Base-by-base conservation (phyloP, 2,797 vertebrate species). In the Siniperca undulata region DNA sequence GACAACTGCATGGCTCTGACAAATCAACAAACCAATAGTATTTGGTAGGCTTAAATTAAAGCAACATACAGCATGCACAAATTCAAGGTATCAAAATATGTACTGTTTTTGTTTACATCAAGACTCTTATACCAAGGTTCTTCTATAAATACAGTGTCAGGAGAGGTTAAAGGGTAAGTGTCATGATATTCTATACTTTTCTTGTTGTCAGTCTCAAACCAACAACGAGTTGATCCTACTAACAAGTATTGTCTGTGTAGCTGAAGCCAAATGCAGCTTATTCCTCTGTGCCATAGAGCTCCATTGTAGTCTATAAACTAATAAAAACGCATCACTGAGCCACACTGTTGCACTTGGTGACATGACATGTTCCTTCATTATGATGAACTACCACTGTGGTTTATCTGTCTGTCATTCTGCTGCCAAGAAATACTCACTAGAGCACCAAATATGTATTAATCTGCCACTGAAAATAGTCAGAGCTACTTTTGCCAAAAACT, bases 21-120 rank as follows among this genome's bases (percentile, higher is more conserved):
- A 2, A 52, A 56, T 70, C 40, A 62, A 70, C 38, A 78, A 40
- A 22, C 61, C 53, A 46, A 42, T 27, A 34, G 65, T 34, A 58
- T 14, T 6, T 22, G n/a, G n/a, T 24, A 14, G n/a, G 7, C 16
- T 65, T 64, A 7, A 36, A 55, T 72, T 50, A 80, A 74, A 66
- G 17, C 2, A 56, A 36, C 16, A 50, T 17, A 71, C 46, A 61
- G 19, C 20, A 48, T 27, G 27, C 24, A 44, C 1, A 53, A 42
- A 70, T 59, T 19, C 14, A 48, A 24, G 52, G 38, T 14, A 46
- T 30, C 0, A 56, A 46, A 82, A 40, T 50, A 36, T 62, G 0
- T 17, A 5, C 22, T 46, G 19, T 20, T 67, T 34, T 61, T 2
- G 22, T 46, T 61, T 53, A 44, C 9, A 22, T 27, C 12, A 16